phyloP scores from a whole-genome alignment of 2,113 vertebrate species.

The Nibea coibor region DNA sequence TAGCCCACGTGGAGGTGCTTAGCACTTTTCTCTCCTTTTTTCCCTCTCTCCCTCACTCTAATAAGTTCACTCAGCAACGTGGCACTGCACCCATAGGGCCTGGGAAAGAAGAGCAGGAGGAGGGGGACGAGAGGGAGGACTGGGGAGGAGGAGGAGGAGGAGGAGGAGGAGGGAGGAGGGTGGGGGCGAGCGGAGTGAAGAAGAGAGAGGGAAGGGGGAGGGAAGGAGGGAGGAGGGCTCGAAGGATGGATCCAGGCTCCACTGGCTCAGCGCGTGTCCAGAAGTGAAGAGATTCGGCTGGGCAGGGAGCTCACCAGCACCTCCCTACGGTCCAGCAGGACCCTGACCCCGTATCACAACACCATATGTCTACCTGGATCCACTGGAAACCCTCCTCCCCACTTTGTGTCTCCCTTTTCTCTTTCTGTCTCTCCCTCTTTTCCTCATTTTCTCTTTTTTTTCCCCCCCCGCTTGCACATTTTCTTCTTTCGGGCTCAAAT shows the following conservation, averaged over 20 bases:
- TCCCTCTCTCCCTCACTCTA: constrained; percentile 45
- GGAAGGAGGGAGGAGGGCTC: constrained; percentile 56
- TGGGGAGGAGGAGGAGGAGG: constrained; percentile 60
- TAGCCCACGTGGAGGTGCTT: constrained; percentile 68
- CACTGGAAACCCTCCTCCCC: constrained; percentile 20
- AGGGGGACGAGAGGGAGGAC: constrained; percentile 53
- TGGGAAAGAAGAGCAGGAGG: constrained; percentile 63
- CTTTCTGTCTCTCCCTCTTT: neutral
- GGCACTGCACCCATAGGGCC: constrained; percentile 75
- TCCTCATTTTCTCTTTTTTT: neutral
- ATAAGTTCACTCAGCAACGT: constrained; percentile 76
- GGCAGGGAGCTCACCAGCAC: constrained; percentile 79
- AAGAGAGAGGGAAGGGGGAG: neutral
- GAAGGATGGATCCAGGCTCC: constrained; percentile 69
- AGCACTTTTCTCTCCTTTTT: constrained; percentile 39
- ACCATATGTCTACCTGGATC: constrained; percentile 57
- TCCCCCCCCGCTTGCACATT: neutral
- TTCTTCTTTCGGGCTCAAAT: constrained; percentile 16
- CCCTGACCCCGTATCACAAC: constrained; percentile 71
- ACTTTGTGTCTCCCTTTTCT: constrained; percentile 6
- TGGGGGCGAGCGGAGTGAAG: neutral
- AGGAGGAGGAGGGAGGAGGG: constrained; percentile 33
- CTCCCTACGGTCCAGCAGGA: constrained; percentile 88
- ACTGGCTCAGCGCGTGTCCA: constrained; percentile 63
- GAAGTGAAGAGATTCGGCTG: constrained; percentile 60